phyloP scores from a whole-genome alignment of 92 coral and sea anemone species.

The Porites evermanni region DNA sequence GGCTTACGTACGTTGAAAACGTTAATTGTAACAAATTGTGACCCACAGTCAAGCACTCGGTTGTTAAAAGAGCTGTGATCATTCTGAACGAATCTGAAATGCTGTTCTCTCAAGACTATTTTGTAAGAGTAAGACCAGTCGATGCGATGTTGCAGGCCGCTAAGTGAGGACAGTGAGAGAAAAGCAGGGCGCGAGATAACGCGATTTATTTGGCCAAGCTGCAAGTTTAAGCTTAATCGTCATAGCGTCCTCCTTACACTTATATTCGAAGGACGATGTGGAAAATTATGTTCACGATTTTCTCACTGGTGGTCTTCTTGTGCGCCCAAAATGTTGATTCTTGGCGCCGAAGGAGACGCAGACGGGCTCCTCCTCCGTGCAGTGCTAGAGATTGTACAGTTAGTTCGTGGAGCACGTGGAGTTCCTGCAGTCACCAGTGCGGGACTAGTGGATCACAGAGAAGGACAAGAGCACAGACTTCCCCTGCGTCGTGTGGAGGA shows the following conservation, averaged over 20 bases:
- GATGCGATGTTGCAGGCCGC: too few species aligned
- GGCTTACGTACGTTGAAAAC: too few species aligned
- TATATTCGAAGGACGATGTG: slow-evolving; percentile 2
- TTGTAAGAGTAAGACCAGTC: too few species aligned
- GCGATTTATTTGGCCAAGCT: too few species aligned
- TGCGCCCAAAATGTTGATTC: slow-evolving; percentile 9
- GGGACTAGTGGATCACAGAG: too few species aligned
- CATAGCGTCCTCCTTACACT: too few species aligned
- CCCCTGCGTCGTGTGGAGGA: slow-evolving; percentile 55
- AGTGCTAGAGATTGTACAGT: slow-evolving; percentile 60
- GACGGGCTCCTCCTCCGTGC: slow-evolving; percentile 77
- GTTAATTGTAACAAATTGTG: background rate
- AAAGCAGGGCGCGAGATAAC: too few species aligned
- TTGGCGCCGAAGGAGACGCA: slow-evolving; percentile 73
- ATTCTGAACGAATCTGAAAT: background rate
- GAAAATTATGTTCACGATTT: background rate
- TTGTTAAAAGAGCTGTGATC: background rate
- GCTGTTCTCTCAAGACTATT: background rate
- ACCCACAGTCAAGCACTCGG: background rate
- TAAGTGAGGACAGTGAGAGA: too few species aligned
- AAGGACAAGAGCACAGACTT: too few species aligned
- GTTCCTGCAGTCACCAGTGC: slow-evolving; percentile 62
- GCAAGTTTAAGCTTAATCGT: too few species aligned
- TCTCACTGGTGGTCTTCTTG: background rate
- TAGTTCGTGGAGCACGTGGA: slow-evolving; percentile 64